phyloP scores from a whole-genome alignment of 2,113 vertebrate species.

The Thinocorus orbignyianus region DNA sequence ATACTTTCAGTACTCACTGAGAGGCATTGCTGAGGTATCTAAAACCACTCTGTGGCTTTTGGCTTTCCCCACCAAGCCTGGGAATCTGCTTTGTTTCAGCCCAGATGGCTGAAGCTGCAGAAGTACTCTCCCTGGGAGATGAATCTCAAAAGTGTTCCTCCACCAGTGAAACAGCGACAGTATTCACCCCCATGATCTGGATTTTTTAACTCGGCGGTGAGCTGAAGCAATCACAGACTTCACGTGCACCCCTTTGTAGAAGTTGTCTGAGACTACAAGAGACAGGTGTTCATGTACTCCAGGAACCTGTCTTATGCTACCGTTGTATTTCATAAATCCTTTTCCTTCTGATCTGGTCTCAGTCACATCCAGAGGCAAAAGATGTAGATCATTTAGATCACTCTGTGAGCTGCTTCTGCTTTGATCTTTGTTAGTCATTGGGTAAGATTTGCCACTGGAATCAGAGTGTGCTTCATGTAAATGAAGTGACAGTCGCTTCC shows the following conservation, averaged over 20 bases:
- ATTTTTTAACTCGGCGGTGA: fast-evolving
- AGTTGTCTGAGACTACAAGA: background rate
- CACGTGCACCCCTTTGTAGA: background rate
- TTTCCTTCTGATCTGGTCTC: background rate
- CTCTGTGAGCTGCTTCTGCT: background rate
- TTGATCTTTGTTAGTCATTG: background rate
- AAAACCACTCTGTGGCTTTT: background rate
- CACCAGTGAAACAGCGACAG: fast-evolving
- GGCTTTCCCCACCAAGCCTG: background rate
- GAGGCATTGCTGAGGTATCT: background rate
- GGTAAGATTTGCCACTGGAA: background rate
- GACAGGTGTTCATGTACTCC: fast-evolving
- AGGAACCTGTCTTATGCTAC: background rate
- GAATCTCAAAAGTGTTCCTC: background rate
- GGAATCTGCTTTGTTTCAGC: background rate
- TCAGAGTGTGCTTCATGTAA: background rate
- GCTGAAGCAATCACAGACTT: background rate
- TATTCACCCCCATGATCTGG: no score
- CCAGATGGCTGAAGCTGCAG: background rate
- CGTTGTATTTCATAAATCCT: background rate
- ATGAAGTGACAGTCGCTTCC: background rate
- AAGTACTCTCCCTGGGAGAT: background rate
- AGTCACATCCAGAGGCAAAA: background rate
- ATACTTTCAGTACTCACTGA: fast-evolving
- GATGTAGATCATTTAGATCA: background rate